A percentile compares a stretch with the other conserved stretches of the same genome.
These are phyloP conservation scores for Agonopterix alstromeriana DNA, from an alignment of 2,888 invertebrate species.

Conservation along the genomic window DNA sequence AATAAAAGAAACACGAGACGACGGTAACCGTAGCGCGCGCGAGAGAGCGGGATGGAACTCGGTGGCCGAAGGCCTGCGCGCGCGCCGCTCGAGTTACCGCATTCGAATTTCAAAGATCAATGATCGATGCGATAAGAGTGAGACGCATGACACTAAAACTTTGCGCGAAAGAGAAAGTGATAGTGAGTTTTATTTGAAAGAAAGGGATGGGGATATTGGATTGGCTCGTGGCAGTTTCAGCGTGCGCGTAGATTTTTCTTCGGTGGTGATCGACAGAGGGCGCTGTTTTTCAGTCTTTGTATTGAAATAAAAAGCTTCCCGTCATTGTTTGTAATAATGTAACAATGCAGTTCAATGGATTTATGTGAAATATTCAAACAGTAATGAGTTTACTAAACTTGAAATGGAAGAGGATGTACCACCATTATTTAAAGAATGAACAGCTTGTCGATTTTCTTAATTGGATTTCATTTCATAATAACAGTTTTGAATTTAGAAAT, in stretches of 20 bases:
- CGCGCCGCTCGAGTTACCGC: slow-evolving; percentile 70
- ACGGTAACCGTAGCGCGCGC: slow-evolving; percentile 50
- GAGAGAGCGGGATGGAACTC: slow-evolving; percentile 55
- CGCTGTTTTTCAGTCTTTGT: slow-evolving; percentile 31
- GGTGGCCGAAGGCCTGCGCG: slow-evolving; percentile 58
- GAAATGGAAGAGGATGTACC: slow-evolving; percentile 9
- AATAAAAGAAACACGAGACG: slow-evolving; percentile 75
- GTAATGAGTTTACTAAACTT: slow-evolving; percentile 16
- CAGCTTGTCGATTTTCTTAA: too few relatives aligned
- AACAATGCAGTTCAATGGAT: slow-evolving; percentile 23
- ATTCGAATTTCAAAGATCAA: slow-evolving; percentile 74
- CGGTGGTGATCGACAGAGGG: slow-evolving; percentile 40
- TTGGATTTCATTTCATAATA: too few relatives aligned
- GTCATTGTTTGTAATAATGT: slow-evolving; percentile 11
- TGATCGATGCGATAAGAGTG: slow-evolving; percentile 70
- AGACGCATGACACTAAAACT: slow-evolving; percentile 49
- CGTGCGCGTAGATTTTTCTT: slow-evolving; percentile 31
- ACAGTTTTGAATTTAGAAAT: too few relatives aligned
- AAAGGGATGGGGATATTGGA: slow-evolving; percentile 33
- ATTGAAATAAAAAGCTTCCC: slow-evolving; percentile 1
- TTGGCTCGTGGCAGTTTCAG: slow-evolving; percentile 65
- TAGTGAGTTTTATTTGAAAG: slow-evolving; percentile 13
- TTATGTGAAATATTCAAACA: slow-evolving; percentile 17
- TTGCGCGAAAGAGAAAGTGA: slow-evolving; percentile 29
- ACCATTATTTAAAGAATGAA: slow-evolving; percentile 6